These are phyloP conservation scores for Fulmarus glacialis DNA, from an alignment of 2,113 vertebrate genomes.

Conservation along the genomic window DNA sequence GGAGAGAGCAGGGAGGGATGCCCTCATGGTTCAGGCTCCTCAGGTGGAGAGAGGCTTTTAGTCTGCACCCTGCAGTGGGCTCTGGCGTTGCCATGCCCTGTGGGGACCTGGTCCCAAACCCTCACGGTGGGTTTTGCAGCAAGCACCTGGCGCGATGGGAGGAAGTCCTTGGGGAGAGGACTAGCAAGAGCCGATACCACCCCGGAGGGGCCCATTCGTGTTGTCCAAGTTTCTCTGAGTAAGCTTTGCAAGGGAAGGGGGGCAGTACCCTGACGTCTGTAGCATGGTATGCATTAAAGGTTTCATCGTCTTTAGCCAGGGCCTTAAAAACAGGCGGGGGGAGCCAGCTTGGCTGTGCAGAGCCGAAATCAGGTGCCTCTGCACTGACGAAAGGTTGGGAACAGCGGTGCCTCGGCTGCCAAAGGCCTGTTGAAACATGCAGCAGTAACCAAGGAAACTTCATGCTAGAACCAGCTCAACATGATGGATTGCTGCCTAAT, in stretches of 20 bases:
- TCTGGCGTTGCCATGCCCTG: background rate
- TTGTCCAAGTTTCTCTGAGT: background rate
- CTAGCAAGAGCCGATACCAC: background rate
- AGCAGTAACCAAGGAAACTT: slow-evolving; percentile 50
- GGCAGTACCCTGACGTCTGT: background rate
- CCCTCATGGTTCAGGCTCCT: background rate
- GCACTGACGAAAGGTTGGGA: background rate
- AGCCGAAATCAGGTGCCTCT: background rate
- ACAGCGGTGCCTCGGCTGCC: fast-evolving
- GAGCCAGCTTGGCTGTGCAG: background rate
- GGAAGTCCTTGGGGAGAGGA: background rate
- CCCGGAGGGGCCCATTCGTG: fast-evolving
- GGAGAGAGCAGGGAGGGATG: background rate
- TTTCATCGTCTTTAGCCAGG: background rate
- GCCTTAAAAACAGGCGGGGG: background rate
- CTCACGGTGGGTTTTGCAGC: background rate
- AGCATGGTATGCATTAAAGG: background rate
- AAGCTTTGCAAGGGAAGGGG: background rate
- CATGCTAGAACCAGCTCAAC: background rate
- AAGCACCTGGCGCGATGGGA: background rate
- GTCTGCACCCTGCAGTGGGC: background rate
- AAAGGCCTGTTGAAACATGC: background rate
- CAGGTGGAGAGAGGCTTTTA: background rate
- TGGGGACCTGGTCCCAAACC: background rate
- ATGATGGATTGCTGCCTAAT: background rate